A percentile compares a stretch with the other conserved stretches of the same genome.
Evolutionary conservation across 2,113 vertebrate genomes (phyloP).

Genomic region (Mystacornis crossleyi): DNA sequence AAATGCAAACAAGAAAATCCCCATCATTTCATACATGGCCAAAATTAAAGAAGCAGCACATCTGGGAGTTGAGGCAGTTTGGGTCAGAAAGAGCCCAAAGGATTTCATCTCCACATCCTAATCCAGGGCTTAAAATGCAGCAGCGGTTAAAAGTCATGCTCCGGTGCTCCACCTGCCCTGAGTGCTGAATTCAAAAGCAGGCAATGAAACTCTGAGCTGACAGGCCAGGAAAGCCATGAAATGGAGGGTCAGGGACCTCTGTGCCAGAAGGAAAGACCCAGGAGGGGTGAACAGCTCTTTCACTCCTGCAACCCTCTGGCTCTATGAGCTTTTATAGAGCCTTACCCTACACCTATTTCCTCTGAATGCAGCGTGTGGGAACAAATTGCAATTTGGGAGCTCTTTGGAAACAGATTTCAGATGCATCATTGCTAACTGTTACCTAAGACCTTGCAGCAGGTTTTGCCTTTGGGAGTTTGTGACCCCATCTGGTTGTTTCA

Average conservation of each 20-base stretch:
- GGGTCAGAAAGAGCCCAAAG: background rate
- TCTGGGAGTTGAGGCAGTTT: background rate
- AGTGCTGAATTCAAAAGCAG: background rate
- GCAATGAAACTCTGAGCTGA: background rate
- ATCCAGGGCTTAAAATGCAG: background rate
- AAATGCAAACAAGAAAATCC: rapidly evolving
- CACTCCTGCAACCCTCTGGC: background rate
- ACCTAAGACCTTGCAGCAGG: background rate
- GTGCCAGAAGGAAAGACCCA: background rate
- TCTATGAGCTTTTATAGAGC: rapidly evolving
- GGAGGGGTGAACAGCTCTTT: background rate
- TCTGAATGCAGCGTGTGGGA: rapidly evolving
- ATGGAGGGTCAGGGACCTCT: background rate
- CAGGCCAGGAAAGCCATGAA: background rate
- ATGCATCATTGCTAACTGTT: background rate
- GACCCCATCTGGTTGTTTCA: rapidly evolving
- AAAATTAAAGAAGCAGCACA: background rate
- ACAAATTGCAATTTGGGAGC: background rate
- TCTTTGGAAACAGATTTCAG: background rate
- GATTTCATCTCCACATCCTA: background rate
- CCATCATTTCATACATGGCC: background rate
- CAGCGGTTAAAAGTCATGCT: background rate
- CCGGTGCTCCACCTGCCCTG: background rate
- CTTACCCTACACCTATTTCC: background rate
- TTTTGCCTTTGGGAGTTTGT: background rate